Evolutionary conservation across 2,888 invertebrate species (phyloP).

Genomic region (Hermodice carunculata): DNA sequence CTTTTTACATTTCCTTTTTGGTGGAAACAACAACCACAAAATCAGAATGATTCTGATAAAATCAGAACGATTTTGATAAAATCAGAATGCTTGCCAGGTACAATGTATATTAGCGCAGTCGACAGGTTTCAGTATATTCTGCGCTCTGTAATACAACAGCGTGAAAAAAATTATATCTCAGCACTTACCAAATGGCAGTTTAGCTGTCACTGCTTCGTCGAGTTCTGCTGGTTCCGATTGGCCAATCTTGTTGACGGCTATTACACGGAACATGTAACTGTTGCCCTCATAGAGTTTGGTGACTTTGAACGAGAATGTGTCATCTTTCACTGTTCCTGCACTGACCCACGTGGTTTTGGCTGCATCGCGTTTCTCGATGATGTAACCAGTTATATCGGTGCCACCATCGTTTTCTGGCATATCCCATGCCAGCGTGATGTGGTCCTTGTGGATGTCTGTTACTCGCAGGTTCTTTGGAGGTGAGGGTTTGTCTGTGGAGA

Average conservation of each 20-base stretch:
- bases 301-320: constrained; percentile 34
- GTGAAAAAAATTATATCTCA: too few species aligned
- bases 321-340: constrained; percentile 26
- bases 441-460: constrained; percentile 54
- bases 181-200: constrained; percentile 39
- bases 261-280: constrained; percentile 73
- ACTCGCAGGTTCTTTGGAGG: constrained; percentile 61
- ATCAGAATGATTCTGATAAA: too few species aligned
- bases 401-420: constrained; percentile 70
- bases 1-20: too few species aligned
- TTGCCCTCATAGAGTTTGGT: constrained; percentile 52
- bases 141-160: too few species aligned
- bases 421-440: constrained; percentile 66
- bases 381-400: constrained; percentile 62
- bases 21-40: too few species aligned
- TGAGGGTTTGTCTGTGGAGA: constrained; percentile 51
- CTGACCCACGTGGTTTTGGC: constrained; percentile 55
- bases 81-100: too few species aligned
- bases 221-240: constrained; percentile 32
- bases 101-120: too few species aligned
- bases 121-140: too few species aligned
- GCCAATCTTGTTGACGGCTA: constrained; percentile 77
- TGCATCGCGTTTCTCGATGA: constrained; percentile 61
- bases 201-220: constrained; percentile 36
- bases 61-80: too few species aligned